Evolutionary conservation across 2,888 invertebrate genomes (phyloP), one percentile per base, ranked within the genome.

Genomic region (Nemapogon koenigi): DNA sequence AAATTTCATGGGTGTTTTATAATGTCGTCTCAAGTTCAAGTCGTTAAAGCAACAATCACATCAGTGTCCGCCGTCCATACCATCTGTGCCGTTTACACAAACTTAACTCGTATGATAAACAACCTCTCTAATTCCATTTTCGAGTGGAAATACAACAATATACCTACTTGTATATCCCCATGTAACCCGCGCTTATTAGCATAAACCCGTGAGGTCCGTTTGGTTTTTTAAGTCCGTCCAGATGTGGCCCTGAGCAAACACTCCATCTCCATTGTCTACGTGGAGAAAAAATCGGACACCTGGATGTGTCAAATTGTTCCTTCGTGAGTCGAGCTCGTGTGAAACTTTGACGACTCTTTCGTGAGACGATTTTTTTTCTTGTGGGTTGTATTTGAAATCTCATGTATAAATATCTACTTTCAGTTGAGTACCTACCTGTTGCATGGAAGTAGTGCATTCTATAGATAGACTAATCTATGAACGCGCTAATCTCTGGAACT

Each of bases 281-380:
- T 43, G 49, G 46, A 61, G 65, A 75, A 78, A 78, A 78, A 78
- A 71, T 25, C 51, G 64, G 62, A 75, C 76, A 78, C 76, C 78
- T 78, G 76, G 75, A 76, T 62, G 76, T 78, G 76, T 76, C 75
- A 76, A 75, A 76, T 67, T 72, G 73, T 76, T 76, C 76, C 71
- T 72, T 65, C 62, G 53, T 59, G 66, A 62, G 59, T 59, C 62
- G 52, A 44, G 59, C 33, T 14, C 72, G 73, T 73, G 73, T 69
- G 72, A 73, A 73, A 22, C n/a, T n/a, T n/a, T n/a, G n/a, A n/a
- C n/a, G n/a, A n/a, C n/a, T n/a, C n/a, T n/a, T n/a, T n/a, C n/a
- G n/a, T n/a, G n/a, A n/a, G n/a, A n/a, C n/a, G n/a, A n/a, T n/a
- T n/a, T n/a, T n/a, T n/a, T n/a, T n/a, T n/a, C n/a, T n/a, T n/a